phyloP scores from a whole-genome alignment of 2,113 vertebrate species.

The Neolamprologus fasciatus region DNA sequence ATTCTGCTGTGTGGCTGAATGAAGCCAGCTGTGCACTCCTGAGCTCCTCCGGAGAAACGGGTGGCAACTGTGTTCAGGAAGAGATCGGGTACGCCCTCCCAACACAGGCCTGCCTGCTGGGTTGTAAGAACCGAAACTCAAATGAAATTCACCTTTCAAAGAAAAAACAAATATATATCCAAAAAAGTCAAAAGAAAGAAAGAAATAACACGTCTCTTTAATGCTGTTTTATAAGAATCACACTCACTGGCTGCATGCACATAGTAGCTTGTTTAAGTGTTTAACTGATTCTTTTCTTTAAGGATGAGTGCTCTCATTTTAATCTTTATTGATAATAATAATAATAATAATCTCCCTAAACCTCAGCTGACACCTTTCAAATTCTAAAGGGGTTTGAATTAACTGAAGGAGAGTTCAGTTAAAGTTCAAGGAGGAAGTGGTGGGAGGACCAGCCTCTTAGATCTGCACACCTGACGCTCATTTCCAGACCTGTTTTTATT shows the following conservation, averaged over 20 bases:
- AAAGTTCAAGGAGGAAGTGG: background rate
- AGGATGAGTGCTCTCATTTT: background rate
- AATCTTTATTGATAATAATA: background rate
- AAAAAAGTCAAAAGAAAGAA: background rate
- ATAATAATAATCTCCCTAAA: background rate
- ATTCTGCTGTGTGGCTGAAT: background rate
- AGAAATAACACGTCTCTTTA: fast-evolving
- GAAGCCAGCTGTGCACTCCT: background rate
- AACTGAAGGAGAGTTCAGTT: background rate
- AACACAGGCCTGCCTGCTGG: background rate
- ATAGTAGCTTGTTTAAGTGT: background rate
- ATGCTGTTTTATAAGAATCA: background rate
- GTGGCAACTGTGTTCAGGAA: background rate
- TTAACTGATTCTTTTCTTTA: background rate
- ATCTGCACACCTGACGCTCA: background rate
- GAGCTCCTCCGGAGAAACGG: background rate
- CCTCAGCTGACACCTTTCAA: background rate
- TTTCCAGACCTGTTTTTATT: background rate
- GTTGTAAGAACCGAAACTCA: background rate
- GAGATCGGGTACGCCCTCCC: background rate
- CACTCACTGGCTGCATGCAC: background rate
- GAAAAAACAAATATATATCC: background rate
- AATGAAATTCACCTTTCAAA: background rate
- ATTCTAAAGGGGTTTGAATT: background rate
- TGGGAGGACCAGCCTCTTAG: background rate